Base-by-base conservation (phyloP, 1,140 invertebrate species). In the Lepidostoma basale region DNA sequence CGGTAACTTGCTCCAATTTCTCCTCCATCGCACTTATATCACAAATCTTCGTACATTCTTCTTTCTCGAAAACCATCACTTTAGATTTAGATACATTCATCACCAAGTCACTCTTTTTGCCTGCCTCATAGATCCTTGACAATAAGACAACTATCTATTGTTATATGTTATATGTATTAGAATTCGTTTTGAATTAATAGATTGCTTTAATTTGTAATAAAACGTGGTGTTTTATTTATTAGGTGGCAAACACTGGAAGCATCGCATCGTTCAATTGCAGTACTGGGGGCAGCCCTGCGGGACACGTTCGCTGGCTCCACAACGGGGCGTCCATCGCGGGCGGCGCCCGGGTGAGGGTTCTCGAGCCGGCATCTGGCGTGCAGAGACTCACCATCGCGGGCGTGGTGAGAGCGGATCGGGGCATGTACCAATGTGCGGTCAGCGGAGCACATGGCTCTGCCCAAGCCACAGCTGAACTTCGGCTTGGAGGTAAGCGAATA, bases 381-480 rank as follows among this genome's bases (percentile, higher is more conserved):
- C 85, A 84, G 66, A 79, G 84, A 56, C 83, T 90, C 70, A 81
- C 83, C 59, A 86, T 93, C 18, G 85, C 85, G 58, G 85, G 87
- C 14, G 88, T 93, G 1, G 84, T 85, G 42, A 85, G 89, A 30
- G 87, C 90, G 36, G 91, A 94, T 74, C 85, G 88, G 39, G 92
- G 92, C 20, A 92, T 94, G 88, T 94, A 93, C 82, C 92, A 95
- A 77, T 94, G 92, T 76, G 86, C 93, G 69, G 88, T 89, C 1
- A 85, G 86, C 62, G 87, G 90, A 66, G 89, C 90, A 69, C 75
- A 87, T 49, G 88, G 90, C 68, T 88, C 86, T 52, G 86, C 87
- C 1, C 90, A 93, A 74, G 90, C 87, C 4, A 86, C 89, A 0
- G 88, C 89, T 2, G 89, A 92, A 75, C 77, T 94, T 6, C 78